Base-by-base conservation (phyloP, 2,888 invertebrate species). In the Anaspis maculata region DNA sequence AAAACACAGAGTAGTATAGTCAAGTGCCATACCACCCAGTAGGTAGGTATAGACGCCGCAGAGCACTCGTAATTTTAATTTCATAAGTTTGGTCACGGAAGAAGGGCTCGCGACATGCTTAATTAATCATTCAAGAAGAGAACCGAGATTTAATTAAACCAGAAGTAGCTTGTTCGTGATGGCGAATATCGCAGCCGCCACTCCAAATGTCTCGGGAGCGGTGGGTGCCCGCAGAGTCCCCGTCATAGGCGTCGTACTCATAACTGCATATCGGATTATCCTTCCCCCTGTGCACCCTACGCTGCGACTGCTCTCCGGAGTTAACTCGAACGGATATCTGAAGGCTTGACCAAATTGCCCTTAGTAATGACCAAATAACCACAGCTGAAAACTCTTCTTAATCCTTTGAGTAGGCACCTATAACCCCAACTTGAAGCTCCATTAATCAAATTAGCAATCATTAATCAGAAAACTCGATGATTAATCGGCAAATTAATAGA, bases 101-200 rank as follows among this genome's bases (percentile, higher is more conserved):
- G 43, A 41, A 41, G 44, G 34, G 34, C 33, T 42, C 48, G 48
- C 45, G 48, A 43, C 46, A 50, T 51, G 56, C 51, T 57, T 59
- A 59, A 58, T 59, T 59, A 59, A 58, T 59, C 58, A 57, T 57
- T 57, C 53, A 58, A 56, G 53, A 47, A 51, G 52, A 56, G 54
- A 50, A 49, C 54, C 44, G 55, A 54, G 58, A 57, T 59, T 59
- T 59, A 59, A 59, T 59, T 59, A 59, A 59, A 58, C 54, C 56
- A 56, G 57, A 57, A 59, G 57, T 57, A 57, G 58, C 56, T 55
- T 57, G 57, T 57, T 58, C 59, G 55, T 59, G 57, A 58, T 58
- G 52, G 56, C 51, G 59, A 57, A 57, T 59, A 56, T 57, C 51
- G 49, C 51, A 45, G 44, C 39, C 42, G 52, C 54, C 49, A 51